phyloP scores from a whole-genome alignment of 2,888 invertebrate genomes.

The Chymomyza amoena region DNA sequence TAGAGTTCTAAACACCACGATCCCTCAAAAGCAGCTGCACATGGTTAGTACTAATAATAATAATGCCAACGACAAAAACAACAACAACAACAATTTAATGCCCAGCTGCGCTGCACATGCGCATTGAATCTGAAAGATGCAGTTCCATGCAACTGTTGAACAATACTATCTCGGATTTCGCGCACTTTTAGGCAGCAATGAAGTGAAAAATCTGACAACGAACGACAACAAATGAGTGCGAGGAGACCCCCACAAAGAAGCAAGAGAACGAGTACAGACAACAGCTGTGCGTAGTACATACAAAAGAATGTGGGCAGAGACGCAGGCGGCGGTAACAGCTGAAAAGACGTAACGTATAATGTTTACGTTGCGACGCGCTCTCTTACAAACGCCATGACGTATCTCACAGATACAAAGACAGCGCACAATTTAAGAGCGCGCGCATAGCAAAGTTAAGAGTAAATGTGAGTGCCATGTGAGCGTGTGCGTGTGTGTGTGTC shows the following conservation, averaged over 20 bases:
- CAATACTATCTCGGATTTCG: conserved; percentile 41
- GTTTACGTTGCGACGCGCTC: neutral
- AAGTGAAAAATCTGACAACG: conserved; percentile 57
- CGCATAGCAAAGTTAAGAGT: neutral
- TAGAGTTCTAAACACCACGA: neutral
- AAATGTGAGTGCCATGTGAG: neutral
- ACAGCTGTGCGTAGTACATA: neutral
- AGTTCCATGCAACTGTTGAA: conserved; percentile 42
- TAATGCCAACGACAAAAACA: no score
- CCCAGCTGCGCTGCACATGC: neutral
- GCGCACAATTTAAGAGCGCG: neutral
- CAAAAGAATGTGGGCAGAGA: neutral
- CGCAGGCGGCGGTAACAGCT: neutral
- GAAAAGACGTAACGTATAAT: neutral
- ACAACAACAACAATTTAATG: neutral
- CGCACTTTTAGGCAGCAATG: conserved; percentile 22
- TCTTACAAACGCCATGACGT: neutral
- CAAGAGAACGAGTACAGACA: conserved; percentile 15
- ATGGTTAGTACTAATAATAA: neutral
- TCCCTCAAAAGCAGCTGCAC: neutral
- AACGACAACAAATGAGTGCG: conserved; percentile 30
- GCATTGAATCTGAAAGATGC: conserved; percentile 1
- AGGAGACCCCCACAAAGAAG: conserved; percentile 26
- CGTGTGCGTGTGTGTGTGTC: no score
- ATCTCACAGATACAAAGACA: neutral